These are phyloP conservation scores for Dicrurus megarhynchus DNA, from an alignment of 2,113 vertebrate species.

Conservation along the genomic window DNA sequence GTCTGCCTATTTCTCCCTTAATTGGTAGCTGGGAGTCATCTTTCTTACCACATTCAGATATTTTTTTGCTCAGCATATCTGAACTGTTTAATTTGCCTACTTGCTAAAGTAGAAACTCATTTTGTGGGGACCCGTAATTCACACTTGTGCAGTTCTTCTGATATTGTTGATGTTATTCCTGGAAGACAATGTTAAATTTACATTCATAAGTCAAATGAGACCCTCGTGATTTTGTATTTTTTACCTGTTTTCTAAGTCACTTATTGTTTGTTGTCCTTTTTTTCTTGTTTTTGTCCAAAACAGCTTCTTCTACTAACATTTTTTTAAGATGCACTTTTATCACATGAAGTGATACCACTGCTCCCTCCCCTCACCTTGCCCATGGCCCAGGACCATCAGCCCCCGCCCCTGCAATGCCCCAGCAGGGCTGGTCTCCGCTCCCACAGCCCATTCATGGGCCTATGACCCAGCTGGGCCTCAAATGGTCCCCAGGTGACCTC, in stretches of 20 bases:
- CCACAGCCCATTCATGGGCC: no score
- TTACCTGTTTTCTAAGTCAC: neutral
- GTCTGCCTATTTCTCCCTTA: constrained; percentile 6
- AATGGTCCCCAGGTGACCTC: neutral
- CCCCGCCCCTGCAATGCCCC: rapidly evolving
- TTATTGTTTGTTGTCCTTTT: neutral
- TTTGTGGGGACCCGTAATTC: neutral
- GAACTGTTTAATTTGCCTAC: neutral
- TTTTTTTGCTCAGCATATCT: neutral
- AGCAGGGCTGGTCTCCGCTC: rapidly evolving
- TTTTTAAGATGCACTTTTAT: neutral
- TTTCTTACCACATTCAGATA: neutral
- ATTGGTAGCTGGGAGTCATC: neutral
- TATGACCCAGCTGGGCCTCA: rapidly evolving
- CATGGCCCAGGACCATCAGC: neutral
- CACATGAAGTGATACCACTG: neutral
- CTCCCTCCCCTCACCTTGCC: rapidly evolving
- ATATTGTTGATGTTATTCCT: neutral
- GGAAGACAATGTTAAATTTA: neutral
- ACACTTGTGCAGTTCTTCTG: neutral
- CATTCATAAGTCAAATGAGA: neutral
- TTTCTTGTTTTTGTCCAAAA: neutral
- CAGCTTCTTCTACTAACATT: neutral
- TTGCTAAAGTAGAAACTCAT: neutral
- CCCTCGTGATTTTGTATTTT: neutral